Conservation (phyloP, 2,113 vertebrate species). For the Myotis brandtii region DNA sequence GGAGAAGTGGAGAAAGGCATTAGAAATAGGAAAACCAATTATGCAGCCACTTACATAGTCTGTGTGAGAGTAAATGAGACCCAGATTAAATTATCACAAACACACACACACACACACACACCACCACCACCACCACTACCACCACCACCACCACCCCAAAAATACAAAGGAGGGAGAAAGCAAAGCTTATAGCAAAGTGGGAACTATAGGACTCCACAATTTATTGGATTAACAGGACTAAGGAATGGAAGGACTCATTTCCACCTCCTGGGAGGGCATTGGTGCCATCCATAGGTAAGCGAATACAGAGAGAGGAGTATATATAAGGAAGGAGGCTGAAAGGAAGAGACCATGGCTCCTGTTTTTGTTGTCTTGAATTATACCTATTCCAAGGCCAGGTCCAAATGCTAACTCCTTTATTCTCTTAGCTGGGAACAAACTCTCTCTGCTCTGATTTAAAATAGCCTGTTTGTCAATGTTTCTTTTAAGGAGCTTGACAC, state of each 20-base stretch:
- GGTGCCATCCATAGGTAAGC: neutral
- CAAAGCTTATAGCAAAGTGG: neutral
- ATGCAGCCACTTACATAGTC: neutral
- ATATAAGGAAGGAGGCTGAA: neutral
- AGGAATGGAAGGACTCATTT: neutral
- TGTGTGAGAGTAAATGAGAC: neutral
- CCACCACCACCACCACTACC: too few relatives aligned
- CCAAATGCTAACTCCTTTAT: neutral
- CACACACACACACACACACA: too few relatives aligned
- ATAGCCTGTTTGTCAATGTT: neutral
- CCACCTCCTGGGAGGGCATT: neutral
- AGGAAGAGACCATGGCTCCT: neutral
- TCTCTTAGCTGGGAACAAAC: constrained; percentile 23
- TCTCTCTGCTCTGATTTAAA: constrained; percentile 32
- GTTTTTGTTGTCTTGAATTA: neutral
- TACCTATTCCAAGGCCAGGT: neutral
- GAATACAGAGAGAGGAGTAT: neutral
- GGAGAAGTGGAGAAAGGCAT: neutral
- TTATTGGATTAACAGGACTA: neutral
- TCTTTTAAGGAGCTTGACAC: constrained; percentile 30
- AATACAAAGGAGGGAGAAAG: neutral
- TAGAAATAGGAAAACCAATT: constrained; percentile 1
- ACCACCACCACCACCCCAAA: too few relatives aligned
- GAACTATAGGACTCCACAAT: neutral
- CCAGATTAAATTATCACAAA: neutral